Percentiles rank a stretch among this genome's conserved stretches.
These are phyloP conservation scores for Indicator indicator DNA, from an alignment of 2,113 vertebrate species.

Conservation along the genomic window DNA sequence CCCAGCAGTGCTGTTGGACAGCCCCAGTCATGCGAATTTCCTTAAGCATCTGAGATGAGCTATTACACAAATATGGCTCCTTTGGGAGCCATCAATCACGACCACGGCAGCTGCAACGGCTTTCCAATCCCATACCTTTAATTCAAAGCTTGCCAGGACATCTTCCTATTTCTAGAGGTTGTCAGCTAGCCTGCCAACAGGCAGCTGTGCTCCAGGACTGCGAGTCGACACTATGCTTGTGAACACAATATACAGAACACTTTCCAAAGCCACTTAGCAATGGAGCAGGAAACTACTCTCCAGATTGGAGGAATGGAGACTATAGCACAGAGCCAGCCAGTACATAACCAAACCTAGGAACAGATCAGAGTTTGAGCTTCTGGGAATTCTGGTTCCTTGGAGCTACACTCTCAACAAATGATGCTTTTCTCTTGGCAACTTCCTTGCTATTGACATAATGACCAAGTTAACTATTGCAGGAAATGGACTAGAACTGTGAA, in stretches of 20 bases:
- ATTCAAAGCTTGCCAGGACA: slow-evolving; percentile 66
- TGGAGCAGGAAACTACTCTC: background rate
- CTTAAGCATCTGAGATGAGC: slow-evolving; percentile 44
- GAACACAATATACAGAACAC: background rate
- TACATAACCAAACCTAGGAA: background rate
- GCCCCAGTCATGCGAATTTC: background rate
- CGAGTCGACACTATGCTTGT: background rate
- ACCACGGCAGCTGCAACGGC: slow-evolving; percentile 22
- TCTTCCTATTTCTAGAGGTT: slow-evolving; percentile 48
- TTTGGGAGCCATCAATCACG: slow-evolving; percentile 39
- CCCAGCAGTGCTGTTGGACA: background rate
- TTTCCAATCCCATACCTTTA: slow-evolving; percentile 45
- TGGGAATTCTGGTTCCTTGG: slow-evolving; percentile 4
- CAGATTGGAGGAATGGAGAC: background rate
- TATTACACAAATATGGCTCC: slow-evolving; percentile 42
- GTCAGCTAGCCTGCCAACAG: slow-evolving; percentile 48
- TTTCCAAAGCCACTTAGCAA: background rate
- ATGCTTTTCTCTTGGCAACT: slow-evolving; percentile 1
- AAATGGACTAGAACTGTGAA: background rate
- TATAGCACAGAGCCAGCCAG: background rate
- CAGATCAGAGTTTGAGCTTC: background rate
- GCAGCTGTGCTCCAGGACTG: slow-evolving; percentile 19
- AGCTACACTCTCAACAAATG: background rate
- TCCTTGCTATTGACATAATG: background rate
- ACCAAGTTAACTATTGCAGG: background rate